A percentile compares a stretch with the other conserved stretches of the same genome.
Evolutionary conservation across 2,113 vertebrate genomes (phyloP).

Genomic region (Triplophysa dalaica): DNA sequence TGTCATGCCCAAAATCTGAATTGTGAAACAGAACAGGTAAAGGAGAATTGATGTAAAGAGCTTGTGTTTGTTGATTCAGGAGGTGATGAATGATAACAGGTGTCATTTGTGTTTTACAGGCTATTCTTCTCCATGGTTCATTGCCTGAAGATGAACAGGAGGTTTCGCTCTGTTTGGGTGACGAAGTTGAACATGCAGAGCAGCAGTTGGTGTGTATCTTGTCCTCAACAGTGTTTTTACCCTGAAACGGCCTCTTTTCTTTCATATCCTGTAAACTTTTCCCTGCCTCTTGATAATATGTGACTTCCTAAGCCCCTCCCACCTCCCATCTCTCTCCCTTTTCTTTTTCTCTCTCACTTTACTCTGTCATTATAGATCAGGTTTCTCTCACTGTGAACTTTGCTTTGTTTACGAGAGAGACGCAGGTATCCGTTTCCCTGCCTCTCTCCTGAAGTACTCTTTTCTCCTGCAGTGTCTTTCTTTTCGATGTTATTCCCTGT

Average conservation of each 20-base stretch:
- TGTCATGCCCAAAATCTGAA: too few species aligned
- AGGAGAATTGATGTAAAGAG: background rate
- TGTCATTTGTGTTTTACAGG: slow-evolving; percentile 69
- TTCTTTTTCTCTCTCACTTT: slow-evolving; percentile 7
- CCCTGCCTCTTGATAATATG: slow-evolving; percentile 17
- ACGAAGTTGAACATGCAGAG: slow-evolving; percentile 79
- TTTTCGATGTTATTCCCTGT: background rate
- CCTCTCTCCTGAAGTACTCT: slow-evolving; percentile 20
- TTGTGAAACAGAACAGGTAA: too few species aligned
- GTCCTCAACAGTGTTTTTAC: background rate
- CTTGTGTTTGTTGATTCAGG: background rate
- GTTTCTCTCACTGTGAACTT: slow-evolving; percentile 51
- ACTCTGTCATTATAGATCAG: slow-evolving; percentile 43
- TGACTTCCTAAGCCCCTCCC: slow-evolving; percentile 29
- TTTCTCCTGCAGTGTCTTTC: slow-evolving; percentile 23
- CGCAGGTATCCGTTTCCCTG: slow-evolving; percentile 50
- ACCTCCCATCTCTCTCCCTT: background rate
- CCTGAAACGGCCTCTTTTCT: background rate
- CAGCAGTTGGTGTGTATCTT: slow-evolving; percentile 85
- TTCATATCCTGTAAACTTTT: slow-evolving; percentile 16
- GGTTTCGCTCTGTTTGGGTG: slow-evolving; percentile 77
- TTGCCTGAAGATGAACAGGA: slow-evolving; percentile 92
- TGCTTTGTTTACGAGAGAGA: slow-evolving; percentile 49
- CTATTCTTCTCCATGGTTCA: slow-evolving; percentile 87
- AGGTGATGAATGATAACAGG: background rate